These are phyloP conservation scores for Acanthis flammea DNA, from an alignment of 2,797 vertebrate genomes.

Conservation along the genomic window DNA sequence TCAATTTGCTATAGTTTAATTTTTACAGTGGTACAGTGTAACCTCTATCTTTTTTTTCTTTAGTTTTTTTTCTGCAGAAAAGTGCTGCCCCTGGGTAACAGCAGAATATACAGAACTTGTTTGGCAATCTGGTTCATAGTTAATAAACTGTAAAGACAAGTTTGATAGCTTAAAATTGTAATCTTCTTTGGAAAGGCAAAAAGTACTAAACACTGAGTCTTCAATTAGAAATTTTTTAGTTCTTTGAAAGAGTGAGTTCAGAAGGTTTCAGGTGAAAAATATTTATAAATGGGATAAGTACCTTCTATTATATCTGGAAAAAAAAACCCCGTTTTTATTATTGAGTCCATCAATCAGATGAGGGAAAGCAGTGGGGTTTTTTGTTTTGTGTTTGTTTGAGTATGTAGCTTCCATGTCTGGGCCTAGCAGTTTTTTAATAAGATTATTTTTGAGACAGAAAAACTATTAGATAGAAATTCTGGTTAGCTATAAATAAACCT, in stretches of 20 bases:
- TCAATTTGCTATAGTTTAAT: neutral
- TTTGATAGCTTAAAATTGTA: neutral
- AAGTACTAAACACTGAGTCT: neutral
- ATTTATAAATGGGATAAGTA: neutral
- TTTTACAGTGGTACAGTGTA: neutral
- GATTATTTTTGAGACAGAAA: neutral
- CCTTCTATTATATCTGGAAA: neutral
- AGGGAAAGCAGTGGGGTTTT: accelerated
- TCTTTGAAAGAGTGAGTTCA: neutral
- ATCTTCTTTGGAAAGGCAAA: neutral
- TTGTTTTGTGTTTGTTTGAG: neutral
- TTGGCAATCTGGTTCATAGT: neutral
- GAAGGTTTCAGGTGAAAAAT: neutral
- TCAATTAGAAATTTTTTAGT: neutral
- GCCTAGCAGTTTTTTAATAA: neutral
- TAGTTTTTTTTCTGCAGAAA: neutral
- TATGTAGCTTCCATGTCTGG: neutral
- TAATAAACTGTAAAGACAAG: neutral
- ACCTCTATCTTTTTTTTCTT: neutral
- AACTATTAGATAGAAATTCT: neutral
- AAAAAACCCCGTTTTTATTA: neutral
- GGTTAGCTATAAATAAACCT: neutral
- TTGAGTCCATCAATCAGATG: neutral
- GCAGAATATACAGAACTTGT: neutral
- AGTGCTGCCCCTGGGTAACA: accelerated